These are phyloP conservation scores for Lophotis ruficrista DNA, from an alignment of 2,113 vertebrate genomes.

Conservation along the genomic window DNA sequence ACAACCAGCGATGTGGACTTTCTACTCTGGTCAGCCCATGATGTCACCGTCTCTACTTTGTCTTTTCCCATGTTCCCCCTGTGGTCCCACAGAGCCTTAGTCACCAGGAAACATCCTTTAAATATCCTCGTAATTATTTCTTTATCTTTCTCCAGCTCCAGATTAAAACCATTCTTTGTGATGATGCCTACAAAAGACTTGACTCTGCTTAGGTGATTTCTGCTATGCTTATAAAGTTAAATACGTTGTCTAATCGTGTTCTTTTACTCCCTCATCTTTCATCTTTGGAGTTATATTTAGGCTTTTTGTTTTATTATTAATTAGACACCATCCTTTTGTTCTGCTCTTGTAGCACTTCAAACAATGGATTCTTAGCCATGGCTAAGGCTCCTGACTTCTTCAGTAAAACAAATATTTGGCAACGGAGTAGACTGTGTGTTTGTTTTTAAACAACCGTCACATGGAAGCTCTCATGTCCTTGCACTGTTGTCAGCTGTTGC, in stretches of 20 bases:
- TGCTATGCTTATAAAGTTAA: not conserved
- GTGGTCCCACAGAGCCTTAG: not conserved
- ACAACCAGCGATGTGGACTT: not conserved
- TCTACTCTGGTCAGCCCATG: not conserved
- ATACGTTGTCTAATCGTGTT: not conserved
- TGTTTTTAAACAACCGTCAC: conserved; percentile 29
- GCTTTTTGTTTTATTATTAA: conserved; percentile 29
- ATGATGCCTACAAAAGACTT: not conserved
- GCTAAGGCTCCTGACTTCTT: conserved; percentile 4
- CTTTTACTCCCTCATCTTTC: not conserved
- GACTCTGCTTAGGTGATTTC: not conserved
- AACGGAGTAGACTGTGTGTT: conserved; percentile 13
- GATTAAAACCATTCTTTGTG: not conserved
- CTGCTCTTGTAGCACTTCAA: not conserved
- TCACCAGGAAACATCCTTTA: not conserved
- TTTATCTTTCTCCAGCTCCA: not conserved
- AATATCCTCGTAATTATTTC: not conserved
- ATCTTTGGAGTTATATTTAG: not conserved
- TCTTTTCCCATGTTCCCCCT: not conserved
- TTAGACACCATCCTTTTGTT: not conserved
- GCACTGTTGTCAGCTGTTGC: conserved; percentile 17
- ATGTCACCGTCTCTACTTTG: not conserved
- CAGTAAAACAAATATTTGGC: conserved; percentile 28
- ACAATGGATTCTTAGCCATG: not conserved
- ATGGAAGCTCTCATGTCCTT: conserved; percentile 20